Evolutionary conservation across 1,140 invertebrate genomes (phyloP), one percentile per base, ranked within the genome.

Genomic region (Ganaspis sp.): DNA sequence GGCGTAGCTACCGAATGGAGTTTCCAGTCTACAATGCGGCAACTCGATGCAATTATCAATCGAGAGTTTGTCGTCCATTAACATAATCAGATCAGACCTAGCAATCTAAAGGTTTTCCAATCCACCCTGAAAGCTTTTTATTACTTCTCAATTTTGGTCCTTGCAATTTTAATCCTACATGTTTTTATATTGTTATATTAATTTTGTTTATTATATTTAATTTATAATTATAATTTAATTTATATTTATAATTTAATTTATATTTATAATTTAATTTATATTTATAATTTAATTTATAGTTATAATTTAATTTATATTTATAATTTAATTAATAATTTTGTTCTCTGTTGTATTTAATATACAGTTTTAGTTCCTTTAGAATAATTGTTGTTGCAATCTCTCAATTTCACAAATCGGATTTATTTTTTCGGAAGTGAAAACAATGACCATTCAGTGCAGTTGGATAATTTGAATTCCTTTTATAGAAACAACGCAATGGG

Each of bases 1-100:
- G 72, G 71, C 79, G 78, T 80, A 78, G 64, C 64, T 76, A 76
- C 70, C 40, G 81, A 86, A 84, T 79, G 77, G 76, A 74, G 73
- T 40, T 37, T 82, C 75, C 37, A 75, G 75, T 72, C 85, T 64
- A 69, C 71, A 72, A 79, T 71, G 78, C 75, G 72, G 77, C 78
- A 75, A 81, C 80, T 81, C 83, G 77, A 87, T 85, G 84, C 84
- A 85, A 87, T 87, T 87, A 86, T 87, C 86, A 87, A 85, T 87
- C 84, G 85, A 84, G 83, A 83, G 84, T 81, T 81, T 84, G 83
- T 81, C 81, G 45, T 84, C 80, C 81, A 87, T 87, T 86, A 87
- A 84, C 86, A 87, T 87, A 87, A 87, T 87, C 83, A 85, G 81
- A 87, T 87, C 84, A 86, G 77, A n/a, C 54, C 76, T 53, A 72